These are phyloP conservation scores for Mystacides longicornis DNA, from an alignment of 2,888 invertebrate genomes.

Conservation along the genomic window DNA sequence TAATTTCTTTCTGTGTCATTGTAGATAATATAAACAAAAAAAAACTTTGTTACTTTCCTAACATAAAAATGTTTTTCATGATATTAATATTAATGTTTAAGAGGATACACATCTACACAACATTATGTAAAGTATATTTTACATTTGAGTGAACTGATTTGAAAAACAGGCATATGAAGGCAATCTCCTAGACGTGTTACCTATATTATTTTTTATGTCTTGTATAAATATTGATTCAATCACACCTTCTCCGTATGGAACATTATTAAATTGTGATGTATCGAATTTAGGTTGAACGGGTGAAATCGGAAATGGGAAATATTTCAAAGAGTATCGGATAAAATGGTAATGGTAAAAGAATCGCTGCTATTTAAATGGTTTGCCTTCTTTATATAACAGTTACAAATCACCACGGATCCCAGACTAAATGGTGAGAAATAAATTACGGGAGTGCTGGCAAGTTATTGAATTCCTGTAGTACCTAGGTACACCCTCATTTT, in stretches of 20 bases:
- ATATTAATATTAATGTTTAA: too few relatives aligned
- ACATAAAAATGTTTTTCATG: too few relatives aligned
- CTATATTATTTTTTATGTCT: too few relatives aligned
- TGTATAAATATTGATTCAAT: background rate
- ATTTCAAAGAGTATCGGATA: background rate
- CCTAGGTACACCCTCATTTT: background rate
- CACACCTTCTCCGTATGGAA: background rate
- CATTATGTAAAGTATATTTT: too few relatives aligned
- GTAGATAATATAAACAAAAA: too few relatives aligned
- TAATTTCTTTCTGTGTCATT: too few relatives aligned
- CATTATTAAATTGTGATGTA: background rate
- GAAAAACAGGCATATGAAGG: too few relatives aligned
- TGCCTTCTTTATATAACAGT: slow-evolving; percentile 2
- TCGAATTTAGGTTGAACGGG: background rate
- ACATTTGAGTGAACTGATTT: too few relatives aligned
- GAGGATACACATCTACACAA: too few relatives aligned
- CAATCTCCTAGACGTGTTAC: too few relatives aligned
- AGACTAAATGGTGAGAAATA: background rate
- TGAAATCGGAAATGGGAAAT: background rate
- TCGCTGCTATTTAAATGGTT: slow-evolving; percentile 1
- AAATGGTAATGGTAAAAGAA: background rate
- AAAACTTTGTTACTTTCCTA: too few relatives aligned
- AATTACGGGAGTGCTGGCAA: background rate
- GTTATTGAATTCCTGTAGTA: slow-evolving; percentile 2
- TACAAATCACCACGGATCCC: background rate